phyloP scores from a whole-genome alignment of 1,140 invertebrate genomes.

The Sesamia nonagrioides region DNA sequence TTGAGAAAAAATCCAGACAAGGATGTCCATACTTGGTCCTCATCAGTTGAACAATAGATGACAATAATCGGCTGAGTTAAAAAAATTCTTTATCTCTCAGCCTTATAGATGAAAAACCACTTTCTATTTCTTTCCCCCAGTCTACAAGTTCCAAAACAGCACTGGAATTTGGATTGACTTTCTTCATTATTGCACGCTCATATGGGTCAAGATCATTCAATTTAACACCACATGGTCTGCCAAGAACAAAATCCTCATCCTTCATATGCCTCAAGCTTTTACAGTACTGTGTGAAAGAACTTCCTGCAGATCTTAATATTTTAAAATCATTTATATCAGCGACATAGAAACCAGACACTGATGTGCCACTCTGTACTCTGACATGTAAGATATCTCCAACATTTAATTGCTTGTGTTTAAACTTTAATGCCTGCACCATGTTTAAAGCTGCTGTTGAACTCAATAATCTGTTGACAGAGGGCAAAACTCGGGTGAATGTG shows the following conservation, averaged over 20 bases:
- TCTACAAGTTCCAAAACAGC: conserved; percentile 23
- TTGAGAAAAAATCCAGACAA: not conserved
- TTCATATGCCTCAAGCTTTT: not conserved
- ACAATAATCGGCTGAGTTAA: not conserved
- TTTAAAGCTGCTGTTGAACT: not conserved
- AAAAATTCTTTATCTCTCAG: not conserved
- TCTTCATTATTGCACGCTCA: conserved; percentile 16
- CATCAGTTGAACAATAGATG: conserved; percentile 7
- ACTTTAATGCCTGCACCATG: conserved; percentile 1
- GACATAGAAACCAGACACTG: conserved; percentile 50
- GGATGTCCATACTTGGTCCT: not conserved
- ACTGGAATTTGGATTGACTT: not conserved
- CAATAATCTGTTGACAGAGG: conserved; percentile 22
- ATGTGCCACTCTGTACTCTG: conserved; percentile 43
- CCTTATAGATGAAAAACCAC: not conserved
- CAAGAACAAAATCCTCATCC: not conserved
- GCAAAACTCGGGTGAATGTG: conserved; percentile 13
- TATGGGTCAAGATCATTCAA: not conserved
- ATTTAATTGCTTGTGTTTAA: conserved; percentile 39
- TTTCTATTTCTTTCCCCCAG: conserved; percentile 5
- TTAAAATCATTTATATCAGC: conserved; percentile 46
- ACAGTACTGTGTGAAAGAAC: not conserved
- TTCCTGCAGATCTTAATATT: conserved; percentile 19
- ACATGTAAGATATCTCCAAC: conserved; percentile 48
- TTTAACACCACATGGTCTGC: not conserved